Evolutionary conservation across 2,888 invertebrate species (phyloP).

Genomic region (Pristionchus japonicus): DNA sequence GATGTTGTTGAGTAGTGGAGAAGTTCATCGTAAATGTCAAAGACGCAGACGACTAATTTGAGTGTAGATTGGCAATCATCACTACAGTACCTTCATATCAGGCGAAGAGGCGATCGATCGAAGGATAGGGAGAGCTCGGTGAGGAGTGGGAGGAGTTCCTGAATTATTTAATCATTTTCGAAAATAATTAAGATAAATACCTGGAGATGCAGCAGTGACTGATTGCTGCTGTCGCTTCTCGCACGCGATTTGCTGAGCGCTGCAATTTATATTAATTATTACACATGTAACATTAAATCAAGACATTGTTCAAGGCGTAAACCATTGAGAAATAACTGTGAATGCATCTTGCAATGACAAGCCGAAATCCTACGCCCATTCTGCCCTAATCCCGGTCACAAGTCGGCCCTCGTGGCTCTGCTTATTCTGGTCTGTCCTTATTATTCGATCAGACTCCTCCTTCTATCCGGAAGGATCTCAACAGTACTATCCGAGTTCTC

Average conservation of each 20-base stretch:
- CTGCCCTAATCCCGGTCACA: neutral
- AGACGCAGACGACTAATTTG: too few relatives aligned
- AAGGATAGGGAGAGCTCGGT: neutral
- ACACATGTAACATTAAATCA: neutral
- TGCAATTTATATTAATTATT: neutral
- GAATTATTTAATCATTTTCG: neutral
- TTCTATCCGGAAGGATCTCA: neutral
- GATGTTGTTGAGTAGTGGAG: neutral
- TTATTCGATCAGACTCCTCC: neutral
- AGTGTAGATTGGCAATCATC: too few relatives aligned
- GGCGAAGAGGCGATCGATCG: slow-evolving; percentile 37
- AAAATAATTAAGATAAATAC: neutral
- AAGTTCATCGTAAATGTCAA: neutral
- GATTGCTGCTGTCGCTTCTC: neutral
- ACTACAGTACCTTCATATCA: slow-evolving; percentile 39
- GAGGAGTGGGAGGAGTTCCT: neutral
- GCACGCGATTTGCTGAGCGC: slow-evolving; percentile 38
- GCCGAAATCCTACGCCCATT: too few relatives aligned
- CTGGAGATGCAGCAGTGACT: neutral
- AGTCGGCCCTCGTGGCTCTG: neutral
- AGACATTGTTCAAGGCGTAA: neutral
- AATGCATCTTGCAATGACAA: too few relatives aligned
- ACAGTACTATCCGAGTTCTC: neutral
- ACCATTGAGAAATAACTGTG: too few relatives aligned
- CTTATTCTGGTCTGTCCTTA: neutral